Evolutionary conservation across 2,888 invertebrate species (phyloP), one percentile per base, ranked within the genome.

Genomic region (Erynnis tages): DNA sequence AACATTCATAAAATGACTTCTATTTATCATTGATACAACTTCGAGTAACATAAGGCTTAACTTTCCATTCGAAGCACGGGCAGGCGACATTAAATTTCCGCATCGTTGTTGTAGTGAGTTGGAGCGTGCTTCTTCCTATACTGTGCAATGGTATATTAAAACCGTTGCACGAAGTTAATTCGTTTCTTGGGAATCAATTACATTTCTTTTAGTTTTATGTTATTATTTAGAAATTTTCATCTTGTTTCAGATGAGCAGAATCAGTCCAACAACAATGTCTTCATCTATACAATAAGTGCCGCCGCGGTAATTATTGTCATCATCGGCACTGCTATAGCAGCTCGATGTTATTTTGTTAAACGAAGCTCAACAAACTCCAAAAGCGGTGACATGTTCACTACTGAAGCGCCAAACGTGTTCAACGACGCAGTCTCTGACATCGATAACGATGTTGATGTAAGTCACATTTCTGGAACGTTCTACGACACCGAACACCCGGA

Each of bases 381-480:
- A 67, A 82, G 81, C 21, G 85, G 82, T 1, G 80, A 88, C 52
- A 86, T 89, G 84, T 89, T 87, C 50, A 74, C 81, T 0, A 83
- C 86, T 1, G 87, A 88, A 60, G 75, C 83, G 2, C 89, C 89
- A 0, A 89, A 88, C 52, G 79, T 89, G 4, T 89, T 88, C 60
- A 84, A 72, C 53, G 88, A 89, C 46, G 76, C 76, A 0, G 73
- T 76, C 10, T 88, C 89, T 21, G 89, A 89, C 55, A 75, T 88
- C 8, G 89, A 89, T 52, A 86, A 86, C 40, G 89, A 89, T 45
- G 76, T 76, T 4, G 87, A 86, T 16, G 75, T 89, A 0, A 81
- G 82, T 56, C 89, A 88, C 52, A 86, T 89, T 54, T 89, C 88
- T 59, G 89, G 88, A 60, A 82, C 82, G 0, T 89, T 88, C 67